Evolutionary conservation across 2,113 vertebrate genomes (phyloP).

Genomic region (Gobiocypris rarus): DNA sequence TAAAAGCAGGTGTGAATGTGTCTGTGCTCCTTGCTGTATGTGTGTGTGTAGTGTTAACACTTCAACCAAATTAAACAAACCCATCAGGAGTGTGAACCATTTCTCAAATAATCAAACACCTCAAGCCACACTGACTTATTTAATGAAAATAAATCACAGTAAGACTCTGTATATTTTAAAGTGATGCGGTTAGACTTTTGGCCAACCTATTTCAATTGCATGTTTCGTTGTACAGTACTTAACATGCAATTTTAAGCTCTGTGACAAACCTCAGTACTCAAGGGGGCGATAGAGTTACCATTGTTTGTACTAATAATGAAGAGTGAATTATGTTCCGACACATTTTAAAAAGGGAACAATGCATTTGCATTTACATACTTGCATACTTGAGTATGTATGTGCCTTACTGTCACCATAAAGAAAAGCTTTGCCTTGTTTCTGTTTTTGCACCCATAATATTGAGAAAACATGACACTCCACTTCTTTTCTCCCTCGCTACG

Average conservation of each 20-base stretch:
- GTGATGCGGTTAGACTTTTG: neutral
- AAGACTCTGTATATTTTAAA: neutral
- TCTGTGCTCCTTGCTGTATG: neutral
- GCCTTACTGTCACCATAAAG: neutral
- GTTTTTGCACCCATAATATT: neutral
- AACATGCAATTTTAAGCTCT: neutral
- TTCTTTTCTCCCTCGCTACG: neutral
- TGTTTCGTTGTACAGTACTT: neutral
- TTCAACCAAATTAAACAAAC: conserved; percentile 40
- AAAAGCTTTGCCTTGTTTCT: neutral
- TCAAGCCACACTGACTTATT: neutral
- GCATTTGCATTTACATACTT: neutral
- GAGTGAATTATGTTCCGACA: neutral
- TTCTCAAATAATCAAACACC: conserved; percentile 7
- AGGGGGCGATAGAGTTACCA: neutral
- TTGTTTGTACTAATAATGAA: neutral
- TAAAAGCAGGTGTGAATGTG: neutral
- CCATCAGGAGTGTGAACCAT: neutral
- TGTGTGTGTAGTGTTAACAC: conserved; percentile 9
- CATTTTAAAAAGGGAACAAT: neutral
- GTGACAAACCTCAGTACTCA: neutral
- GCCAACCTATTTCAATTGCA: neutral
- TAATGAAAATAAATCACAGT: conserved; percentile 11
- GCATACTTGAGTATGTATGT: neutral
- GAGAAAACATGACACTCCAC: neutral